phyloP scores from a whole-genome alignment of 2,113 vertebrate species.

The Chinchilla lanigera region DNA sequence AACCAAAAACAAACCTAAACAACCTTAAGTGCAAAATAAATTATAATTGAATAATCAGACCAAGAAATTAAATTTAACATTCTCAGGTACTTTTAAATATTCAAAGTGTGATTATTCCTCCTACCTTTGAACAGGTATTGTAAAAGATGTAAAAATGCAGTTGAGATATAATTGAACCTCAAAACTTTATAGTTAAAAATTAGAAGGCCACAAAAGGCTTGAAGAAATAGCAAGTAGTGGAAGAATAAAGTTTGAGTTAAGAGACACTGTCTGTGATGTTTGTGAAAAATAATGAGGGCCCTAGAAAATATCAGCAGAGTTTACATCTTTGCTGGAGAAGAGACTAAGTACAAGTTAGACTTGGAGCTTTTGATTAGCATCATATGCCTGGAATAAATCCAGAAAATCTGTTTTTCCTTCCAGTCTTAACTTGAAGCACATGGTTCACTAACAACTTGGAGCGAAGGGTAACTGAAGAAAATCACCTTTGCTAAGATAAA shows the following conservation, averaged over 20 bases:
- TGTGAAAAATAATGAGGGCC: constrained; percentile 20
- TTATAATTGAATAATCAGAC: background rate
- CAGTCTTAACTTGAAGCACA: background rate
- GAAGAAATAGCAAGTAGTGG: background rate
- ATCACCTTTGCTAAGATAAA: background rate
- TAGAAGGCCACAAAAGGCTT: background rate
- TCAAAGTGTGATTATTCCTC: background rate
- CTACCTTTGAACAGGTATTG: background rate
- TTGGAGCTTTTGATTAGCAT: background rate
- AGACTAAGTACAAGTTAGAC: background rate
- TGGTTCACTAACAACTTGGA: background rate
- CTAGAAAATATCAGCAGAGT: background rate
- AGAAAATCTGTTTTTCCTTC: background rate
- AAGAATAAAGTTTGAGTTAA: background rate
- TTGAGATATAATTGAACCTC: background rate
- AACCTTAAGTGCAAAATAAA: background rate
- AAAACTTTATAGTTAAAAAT: background rate
- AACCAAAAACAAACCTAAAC: background rate
- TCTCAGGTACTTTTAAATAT: background rate
- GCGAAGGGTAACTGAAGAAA: background rate
- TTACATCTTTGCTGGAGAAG: background rate
- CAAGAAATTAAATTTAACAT: constrained; percentile 12
- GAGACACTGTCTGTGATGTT: background rate
- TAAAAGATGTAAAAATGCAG: background rate
- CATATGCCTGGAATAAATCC: background rate